Evolutionary conservation across 2,888 invertebrate species (phyloP), one percentile per base, ranked within the genome.

Genomic region (Choristoneura rosaceana): DNA sequence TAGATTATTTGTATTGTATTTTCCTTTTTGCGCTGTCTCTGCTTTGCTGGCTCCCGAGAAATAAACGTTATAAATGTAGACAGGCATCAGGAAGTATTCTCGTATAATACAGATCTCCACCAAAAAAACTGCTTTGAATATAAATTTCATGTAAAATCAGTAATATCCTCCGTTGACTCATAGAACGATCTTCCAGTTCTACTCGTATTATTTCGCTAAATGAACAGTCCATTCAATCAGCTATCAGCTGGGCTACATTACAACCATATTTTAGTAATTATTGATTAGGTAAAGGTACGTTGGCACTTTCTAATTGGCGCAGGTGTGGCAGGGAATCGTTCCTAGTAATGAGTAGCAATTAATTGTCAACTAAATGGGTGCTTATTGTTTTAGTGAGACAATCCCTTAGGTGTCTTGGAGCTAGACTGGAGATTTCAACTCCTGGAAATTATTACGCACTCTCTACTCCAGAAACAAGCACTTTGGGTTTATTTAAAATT

Each of bases 291-390:
- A 41, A 60, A 60, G 41, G 12, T 60, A 15, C 60, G 38, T 38
- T 41, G 15, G 41, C 60, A 38, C 60, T 60, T 15, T 38, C 10
- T 38, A 60, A 60, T 41, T 60, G 60, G n/a, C 15, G 60, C 60
- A 41, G 60, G 60, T 60, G 60, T 38, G 59, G 59, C 59, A 14
- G 41, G 38, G 41, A 60, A 5, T 38, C 41, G 38, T 15, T 55
- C 55, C 41, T 60, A 15, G 41, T 60, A 41, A 38, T 60, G 38
- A 41, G 55, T 12, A 12, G 25, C 55, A 17, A 55, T 25, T 60
- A 41, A 41, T 12, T 41, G 41, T 10, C 10, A 38, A 7, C 41
- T 41, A 60, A 60, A 60, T 41, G 15, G 15, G 9, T 17, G 38
- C 60, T 58, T 41, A 60, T 41, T 60, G 60, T 60, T 60, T 41